Evolutionary conservation across 2,113 vertebrate species (phyloP).

Genomic region (Dasyprocta punctata): DNA sequence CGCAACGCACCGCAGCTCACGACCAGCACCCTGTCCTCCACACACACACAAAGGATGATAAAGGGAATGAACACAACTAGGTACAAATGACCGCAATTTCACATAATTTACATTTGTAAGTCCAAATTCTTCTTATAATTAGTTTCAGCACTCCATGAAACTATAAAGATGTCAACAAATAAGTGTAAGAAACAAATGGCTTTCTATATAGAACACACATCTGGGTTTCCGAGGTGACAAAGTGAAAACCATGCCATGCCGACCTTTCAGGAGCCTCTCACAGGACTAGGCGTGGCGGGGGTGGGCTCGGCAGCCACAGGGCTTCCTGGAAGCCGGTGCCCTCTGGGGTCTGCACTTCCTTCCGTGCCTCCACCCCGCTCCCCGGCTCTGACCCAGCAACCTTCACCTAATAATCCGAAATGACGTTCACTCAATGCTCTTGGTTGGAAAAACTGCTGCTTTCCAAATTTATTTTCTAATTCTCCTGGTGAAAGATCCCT

Average conservation of each 20-base stretch:
- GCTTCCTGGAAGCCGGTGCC: background rate
- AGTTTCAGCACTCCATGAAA: conserved; percentile 4
- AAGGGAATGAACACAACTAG: background rate
- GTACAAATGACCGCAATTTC: background rate
- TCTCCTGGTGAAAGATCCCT: background rate
- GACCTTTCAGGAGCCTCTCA: background rate
- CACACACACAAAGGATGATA: background rate
- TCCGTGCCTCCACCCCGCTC: background rate
- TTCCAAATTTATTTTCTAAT: conserved; percentile 43
- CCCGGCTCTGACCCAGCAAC: background rate
- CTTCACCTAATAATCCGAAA: background rate
- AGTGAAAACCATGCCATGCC: background rate
- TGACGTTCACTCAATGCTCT: background rate
- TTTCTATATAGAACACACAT: background rate
- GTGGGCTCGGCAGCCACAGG: background rate
- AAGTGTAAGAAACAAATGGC: background rate
- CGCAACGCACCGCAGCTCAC: background rate
- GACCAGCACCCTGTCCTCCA: background rate
- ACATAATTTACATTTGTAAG: background rate
- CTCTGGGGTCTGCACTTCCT: background rate
- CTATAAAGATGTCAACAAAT: background rate
- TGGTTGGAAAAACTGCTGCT: background rate
- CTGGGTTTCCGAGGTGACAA: conserved; percentile 16
- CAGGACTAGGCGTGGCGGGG: background rate
- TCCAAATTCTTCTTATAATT: background rate